A percentile compares a stretch with the other conserved stretches of the same genome.
phyloP scores from a whole-genome alignment of 2,888 invertebrate species.

The Aromia moschata region DNA sequence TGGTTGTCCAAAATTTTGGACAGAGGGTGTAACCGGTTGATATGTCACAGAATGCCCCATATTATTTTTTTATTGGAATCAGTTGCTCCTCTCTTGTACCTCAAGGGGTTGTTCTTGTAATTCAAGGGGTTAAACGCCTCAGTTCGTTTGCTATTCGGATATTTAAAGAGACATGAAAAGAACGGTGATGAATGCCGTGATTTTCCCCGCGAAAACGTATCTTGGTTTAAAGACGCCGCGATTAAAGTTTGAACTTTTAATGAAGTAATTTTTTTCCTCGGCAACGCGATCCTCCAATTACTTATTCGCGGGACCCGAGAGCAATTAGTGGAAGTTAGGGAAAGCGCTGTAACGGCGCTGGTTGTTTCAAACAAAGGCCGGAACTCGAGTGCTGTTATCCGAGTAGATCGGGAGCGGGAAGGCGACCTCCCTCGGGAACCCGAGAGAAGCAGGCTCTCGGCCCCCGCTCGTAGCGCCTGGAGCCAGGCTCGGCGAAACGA shows the following conservation, averaged over 20 bases:
- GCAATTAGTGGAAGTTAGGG: constrained; percentile 55
- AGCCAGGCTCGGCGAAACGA: constrained; percentile 22
- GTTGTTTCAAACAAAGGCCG: constrained; percentile 54
- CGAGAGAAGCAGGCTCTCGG: constrained; percentile 15
- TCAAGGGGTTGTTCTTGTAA: too few species aligned
- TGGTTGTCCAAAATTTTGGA: too few species aligned
- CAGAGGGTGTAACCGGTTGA: too few species aligned
- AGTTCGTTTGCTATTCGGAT: too few species aligned
- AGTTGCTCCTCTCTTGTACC: too few species aligned
- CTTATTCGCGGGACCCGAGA: constrained; percentile 46
- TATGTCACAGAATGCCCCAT: too few species aligned
- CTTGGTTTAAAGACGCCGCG: constrained; percentile 2
- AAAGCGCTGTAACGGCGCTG: constrained; percentile 50
- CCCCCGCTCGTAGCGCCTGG: constrained; percentile 21
- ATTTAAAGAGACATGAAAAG: too few species aligned
- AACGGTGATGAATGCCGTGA: too few species aligned
- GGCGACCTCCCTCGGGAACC: constrained; percentile 42
- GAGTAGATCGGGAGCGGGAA: constrained; percentile 57
- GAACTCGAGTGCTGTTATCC: constrained; percentile 58
- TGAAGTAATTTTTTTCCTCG: constrained; percentile 11
- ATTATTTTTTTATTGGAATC: too few species aligned
- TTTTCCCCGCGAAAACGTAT: too few species aligned
- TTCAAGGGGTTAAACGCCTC: too few species aligned
- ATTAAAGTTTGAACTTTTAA: constrained; percentile 12
- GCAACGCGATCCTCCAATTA: constrained; percentile 39